phyloP scores from a whole-genome alignment of 2,113 vertebrate species.

The Melospiza georgiana region DNA sequence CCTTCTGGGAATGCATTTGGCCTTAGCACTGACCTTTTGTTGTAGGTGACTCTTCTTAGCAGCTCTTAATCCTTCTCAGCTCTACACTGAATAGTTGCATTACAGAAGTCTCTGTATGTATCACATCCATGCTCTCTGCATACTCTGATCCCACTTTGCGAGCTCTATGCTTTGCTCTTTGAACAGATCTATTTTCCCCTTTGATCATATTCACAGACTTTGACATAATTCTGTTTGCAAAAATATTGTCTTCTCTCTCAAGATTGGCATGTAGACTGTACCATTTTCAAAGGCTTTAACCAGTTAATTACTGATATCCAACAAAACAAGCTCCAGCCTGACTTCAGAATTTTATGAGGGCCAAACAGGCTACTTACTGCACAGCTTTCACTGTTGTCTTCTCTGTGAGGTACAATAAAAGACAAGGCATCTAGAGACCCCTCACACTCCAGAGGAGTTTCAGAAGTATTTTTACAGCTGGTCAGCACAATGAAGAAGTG shows the following conservation, averaged over 20 bases:
- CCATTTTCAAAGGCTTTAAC: neutral
- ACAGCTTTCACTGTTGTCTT: conserved; percentile 89
- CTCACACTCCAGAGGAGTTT: conserved; percentile 74
- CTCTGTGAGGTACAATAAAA: conserved; percentile 89
- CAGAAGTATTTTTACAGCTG: conserved; percentile 81
- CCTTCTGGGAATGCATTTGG: neutral
- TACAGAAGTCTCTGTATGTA: neutral
- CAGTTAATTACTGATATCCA: neutral
- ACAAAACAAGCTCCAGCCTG: neutral
- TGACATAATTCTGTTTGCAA: neutral
- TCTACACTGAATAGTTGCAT: neutral
- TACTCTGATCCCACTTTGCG: neutral
- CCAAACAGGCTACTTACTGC: conserved; percentile 76
- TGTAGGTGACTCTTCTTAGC: neutral
- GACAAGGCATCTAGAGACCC: conserved; percentile 77
- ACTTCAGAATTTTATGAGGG: neutral
- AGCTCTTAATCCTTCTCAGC: neutral
- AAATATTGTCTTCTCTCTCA: neutral
- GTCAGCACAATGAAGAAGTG: conserved; percentile 92
- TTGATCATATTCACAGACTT: neutral
- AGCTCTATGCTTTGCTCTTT: neutral
- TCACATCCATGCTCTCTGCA: neutral
- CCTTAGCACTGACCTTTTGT: neutral
- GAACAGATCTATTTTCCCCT: neutral
- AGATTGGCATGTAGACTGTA: neutral